phyloP scores from a whole-genome alignment of 2,888 invertebrate genomes.

The Exocentrus adspersus region DNA sequence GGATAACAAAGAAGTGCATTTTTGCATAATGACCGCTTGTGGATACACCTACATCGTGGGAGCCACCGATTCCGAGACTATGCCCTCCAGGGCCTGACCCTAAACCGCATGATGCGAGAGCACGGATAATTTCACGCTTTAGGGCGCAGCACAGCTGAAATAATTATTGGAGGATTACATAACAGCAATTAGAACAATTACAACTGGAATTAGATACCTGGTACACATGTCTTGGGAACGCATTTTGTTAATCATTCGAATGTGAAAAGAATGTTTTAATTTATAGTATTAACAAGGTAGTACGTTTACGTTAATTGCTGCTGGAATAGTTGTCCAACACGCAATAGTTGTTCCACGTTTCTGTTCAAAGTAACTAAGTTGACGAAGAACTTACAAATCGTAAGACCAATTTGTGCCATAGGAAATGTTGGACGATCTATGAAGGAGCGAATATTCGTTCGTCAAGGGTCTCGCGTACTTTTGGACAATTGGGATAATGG shows the following conservation, averaged over 20 bases:
- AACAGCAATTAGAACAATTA: conserved; percentile 5
- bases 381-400: too few species aligned
- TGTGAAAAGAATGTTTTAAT: conserved; percentile 6
- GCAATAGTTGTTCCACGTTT: too few species aligned
- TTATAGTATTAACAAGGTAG: neutral
- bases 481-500: too few species aligned
- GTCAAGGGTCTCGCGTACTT: too few species aligned
- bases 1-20: conserved; percentile 17
- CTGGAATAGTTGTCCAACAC: neutral
- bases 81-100: neutral
- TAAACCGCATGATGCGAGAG: neutral
- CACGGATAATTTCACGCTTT: conserved; percentile 3
- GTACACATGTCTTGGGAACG: neutral
- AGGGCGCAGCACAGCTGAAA: neutral
- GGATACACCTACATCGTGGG: conserved; percentile 26
- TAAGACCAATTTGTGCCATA: too few species aligned
- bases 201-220: neutral
- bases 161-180: conserved; percentile 8
- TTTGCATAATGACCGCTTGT: conserved; percentile 17
- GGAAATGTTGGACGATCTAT: too few species aligned
- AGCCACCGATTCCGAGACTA: neutral
- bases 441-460: too few species aligned
- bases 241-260: conserved; percentile 8
- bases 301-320: neutral
- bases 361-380: too few species aligned